Base-by-base conservation (phyloP, 1,140 invertebrate genomes). In the Eurosta solidaginis region DNA sequence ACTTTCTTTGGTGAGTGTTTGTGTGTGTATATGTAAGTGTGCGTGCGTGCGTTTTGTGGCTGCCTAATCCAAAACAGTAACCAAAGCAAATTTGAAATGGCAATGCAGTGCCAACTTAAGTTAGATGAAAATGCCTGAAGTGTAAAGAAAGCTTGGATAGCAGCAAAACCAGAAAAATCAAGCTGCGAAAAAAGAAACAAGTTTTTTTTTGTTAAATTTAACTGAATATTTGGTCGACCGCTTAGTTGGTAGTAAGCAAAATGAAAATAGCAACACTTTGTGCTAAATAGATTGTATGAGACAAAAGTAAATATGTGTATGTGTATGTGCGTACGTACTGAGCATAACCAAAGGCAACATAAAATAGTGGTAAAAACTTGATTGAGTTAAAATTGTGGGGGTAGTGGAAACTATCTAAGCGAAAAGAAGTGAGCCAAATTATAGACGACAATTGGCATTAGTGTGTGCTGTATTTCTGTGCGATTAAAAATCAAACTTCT, bases 51-150 rank as follows among this genome's bases (percentile, higher is more conserved):
- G n/a, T n/a, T n/a, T n/a, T 33, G 4, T 59, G 54, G 10, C 36
- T 33, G 27, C 14, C 59, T 22, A 36, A 68, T 40, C 59, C 33
- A 36, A 68, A 68, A 42, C 40, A 33, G 59, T 33, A 68, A 40
- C 25, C 59, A 40, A 40, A 42, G 33, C 14, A 68, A 68, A 68
- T 68, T 68, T 40, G 59, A 68, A 68, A 40, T 68, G n/a, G 33
- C 33, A 68, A 68, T 17, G 40, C n/a, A 68, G 33, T 40, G n/a
- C n/a, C 36, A 29, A 9, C 33, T 10, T 25, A 68, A 22, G 33
- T 14, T 9, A 29, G 54, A 49, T 17, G 17, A 7, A 68, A 68
- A 25, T 12, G 10, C 59, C 33, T 59, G 25, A 17, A 33, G 27
- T 40, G 59, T 5, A 68, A 40, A 6, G 59, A 22, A 42, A n/a